Conservation (phyloP, 1,140 invertebrate species). For the Hylaeus anthracinus region DNA sequence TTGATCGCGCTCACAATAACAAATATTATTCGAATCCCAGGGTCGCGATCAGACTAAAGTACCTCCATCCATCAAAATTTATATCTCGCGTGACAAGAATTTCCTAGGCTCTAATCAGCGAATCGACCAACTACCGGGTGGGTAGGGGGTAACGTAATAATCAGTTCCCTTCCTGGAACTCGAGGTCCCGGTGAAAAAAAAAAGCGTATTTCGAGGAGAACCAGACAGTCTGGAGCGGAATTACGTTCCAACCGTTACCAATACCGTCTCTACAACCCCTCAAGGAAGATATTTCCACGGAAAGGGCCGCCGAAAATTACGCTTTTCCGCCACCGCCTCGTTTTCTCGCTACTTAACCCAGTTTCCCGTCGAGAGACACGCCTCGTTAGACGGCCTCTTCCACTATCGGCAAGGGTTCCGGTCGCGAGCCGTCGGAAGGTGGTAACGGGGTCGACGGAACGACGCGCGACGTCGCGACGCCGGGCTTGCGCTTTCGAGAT, state of each 20-base stretch:
- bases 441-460: slow-evolving; percentile 28
- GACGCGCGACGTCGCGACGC: background rate
- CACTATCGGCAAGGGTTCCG: slow-evolving; percentile 51
- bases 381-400: slow-evolving; percentile 24
- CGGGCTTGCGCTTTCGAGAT: slow-evolving; percentile 40
- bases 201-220: background rate
- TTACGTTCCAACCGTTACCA: background rate
- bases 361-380: slow-evolving; percentile 44
- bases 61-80: too few relatives aligned
- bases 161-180: background rate
- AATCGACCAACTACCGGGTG: background rate
- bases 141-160: background rate
- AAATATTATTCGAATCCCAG: too few relatives aligned
- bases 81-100: background rate
- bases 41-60: too few relatives aligned
- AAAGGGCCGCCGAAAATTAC: slow-evolving; percentile 40
- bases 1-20: too few relatives aligned
- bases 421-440: slow-evolving; percentile 11
- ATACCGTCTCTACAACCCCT: slow-evolving; percentile 9
- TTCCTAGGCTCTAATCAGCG: background rate
- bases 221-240: background rate
- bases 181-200: background rate
- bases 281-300: slow-evolving; percentile 32
- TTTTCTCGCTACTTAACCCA: slow-evolving; percentile 51
- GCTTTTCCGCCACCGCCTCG: slow-evolving; percentile 36